Base-by-base conservation (phyloP, 2,113 vertebrate species). In the Salvator merianae region DNA sequence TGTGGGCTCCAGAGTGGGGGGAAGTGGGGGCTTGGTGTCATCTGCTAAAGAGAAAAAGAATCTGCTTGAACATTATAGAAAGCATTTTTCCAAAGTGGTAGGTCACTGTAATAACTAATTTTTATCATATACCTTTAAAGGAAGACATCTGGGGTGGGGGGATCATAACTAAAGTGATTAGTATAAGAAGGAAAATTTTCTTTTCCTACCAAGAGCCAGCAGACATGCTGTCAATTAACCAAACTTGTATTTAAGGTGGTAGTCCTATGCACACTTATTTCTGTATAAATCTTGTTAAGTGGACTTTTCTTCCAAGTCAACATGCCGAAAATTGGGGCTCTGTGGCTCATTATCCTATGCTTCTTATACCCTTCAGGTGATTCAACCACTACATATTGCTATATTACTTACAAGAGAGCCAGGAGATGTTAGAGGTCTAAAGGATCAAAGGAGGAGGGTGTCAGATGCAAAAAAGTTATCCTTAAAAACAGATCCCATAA, bases 1-100 rank as follows among this genome's bases (percentile, higher is more conserved):
- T 0, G 98, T 98, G 59, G 97, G 98, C 90, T 99, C 98, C 92
- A 99, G 95, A 83, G 96, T 99, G 7, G 98, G 98, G 83, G 98
- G 98, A 0, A 97, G 96, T 0, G 95, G 96, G 87, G 96, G 96
- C 93, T 97, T 99, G 89, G 96, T 93, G 92, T 98, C 97, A 90
- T 98, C 98, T 99, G 94, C 77, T 95, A 95, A 88, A 94, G 78
- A 92, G 91, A 93, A 82, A 94, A 88, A 94, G 91, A 93, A 88
- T 36, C 90, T 92, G 84, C 92, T 91, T 95, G 91, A 96, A 92
- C 74, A 93, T 88, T 93, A 90, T 89, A 89, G 89, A 83, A 92
- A 86, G 34, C 74, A 81, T 86, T 38, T 43, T 50, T 80, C 85
- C 30, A 76, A 93, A 50, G 13, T 3, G 55, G 63, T 6, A n/a